Evolutionary conservation across 2,888 invertebrate species (phyloP), one percentile per base, ranked within the genome.

Genomic region (Ophion obscuratus): DNA sequence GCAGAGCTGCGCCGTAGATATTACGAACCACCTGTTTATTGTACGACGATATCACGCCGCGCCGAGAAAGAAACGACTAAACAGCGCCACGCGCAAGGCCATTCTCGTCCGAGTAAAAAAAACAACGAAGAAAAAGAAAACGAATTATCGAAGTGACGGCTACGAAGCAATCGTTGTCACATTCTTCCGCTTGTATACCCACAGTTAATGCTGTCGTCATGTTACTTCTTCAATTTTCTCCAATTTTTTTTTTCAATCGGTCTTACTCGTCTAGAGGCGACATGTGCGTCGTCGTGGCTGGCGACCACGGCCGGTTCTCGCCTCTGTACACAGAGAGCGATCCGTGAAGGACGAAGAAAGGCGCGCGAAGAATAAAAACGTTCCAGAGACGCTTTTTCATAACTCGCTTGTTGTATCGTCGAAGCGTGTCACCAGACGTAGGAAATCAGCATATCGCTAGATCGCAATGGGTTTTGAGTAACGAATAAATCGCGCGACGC

Each of bases 401-500:
- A 11, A 4, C 53, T 53, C 53, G 53, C 53, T 53, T 53, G 17
- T 53, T 2, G 53, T 17, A 53, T 53, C 53, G 53, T 53, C 53
- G 17, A 17, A 17, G 17, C 53, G 53, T 53, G 53, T 53, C 53
- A 4, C 17, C 5, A 4, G 31, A 2, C 31, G 4, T 53, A 17
- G 53, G 53, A 53, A 53, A 53, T 53, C 17, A 53, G 17, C 17
- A 2, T 53, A 17, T 53, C 53, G 53, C 53, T 11, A 53, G 17
- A 17, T 53, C 14, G 53, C 53, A 53, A 53, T 53, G 53, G 14
- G 5, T 5, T 53, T 2, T 53, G 17, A 53, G 17, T 17, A 17
- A 53, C 11, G 40, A 11, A 73, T 59, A 73, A 59, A 59, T 73
- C 47, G 59, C 20, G 47, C 57, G 83, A 83, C 71, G 53, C 53